phyloP scores from a whole-genome alignment of 2,888 invertebrate genomes.

The Mythimna vitellina region DNA sequence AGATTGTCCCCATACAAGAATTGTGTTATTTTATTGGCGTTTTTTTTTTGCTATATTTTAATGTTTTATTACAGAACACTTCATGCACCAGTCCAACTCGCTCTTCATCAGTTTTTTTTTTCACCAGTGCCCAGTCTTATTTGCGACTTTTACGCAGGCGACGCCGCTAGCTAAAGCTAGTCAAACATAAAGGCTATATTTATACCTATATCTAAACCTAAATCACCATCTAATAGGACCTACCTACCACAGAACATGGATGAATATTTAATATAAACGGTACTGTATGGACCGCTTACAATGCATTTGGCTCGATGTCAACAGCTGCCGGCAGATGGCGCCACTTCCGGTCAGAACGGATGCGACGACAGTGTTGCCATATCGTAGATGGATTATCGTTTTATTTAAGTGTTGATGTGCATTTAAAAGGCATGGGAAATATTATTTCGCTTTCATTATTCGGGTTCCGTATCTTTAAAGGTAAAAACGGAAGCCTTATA shows the following conservation, averaged over 20 bases:
- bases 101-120: neutral
- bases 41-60: no score
- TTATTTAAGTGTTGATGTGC: slow-evolving; percentile 32
- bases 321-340: slow-evolving; percentile 63
- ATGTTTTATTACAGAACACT: no score
- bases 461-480: no score
- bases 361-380: slow-evolving; percentile 46
- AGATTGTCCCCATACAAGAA: no score
- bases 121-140: no score
- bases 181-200: neutral
- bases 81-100: neutral
- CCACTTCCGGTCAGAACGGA: slow-evolving; percentile 57
- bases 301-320: slow-evolving; percentile 65
- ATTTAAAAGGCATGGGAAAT: neutral
- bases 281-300: slow-evolving; percentile 33
- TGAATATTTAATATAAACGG: slow-evolving; percentile 53
- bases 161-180: neutral
- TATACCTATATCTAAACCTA: neutral
- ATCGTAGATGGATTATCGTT: slow-evolving; percentile 49
- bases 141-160: no score
- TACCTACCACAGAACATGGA: slow-evolving; percentile 17
- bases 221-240: neutral
- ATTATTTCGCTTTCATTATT: neutral
- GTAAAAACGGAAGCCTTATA: no score
- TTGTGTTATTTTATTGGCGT: no score